phyloP scores from a whole-genome alignment of 2,888 invertebrate species.

The Cephus runcator region DNA sequence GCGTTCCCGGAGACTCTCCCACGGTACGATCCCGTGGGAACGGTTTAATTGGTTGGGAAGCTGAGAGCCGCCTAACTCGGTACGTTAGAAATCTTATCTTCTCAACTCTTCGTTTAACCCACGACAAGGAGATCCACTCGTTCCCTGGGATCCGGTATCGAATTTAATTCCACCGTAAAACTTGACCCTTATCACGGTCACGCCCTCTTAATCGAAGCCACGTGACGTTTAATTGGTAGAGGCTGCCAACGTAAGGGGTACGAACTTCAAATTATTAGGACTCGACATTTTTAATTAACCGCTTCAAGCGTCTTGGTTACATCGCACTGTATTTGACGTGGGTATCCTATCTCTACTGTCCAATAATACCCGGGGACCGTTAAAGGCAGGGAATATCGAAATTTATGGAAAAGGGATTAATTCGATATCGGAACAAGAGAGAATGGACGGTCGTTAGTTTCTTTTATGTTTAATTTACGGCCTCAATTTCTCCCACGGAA shows the following conservation, averaged over 20 bases:
- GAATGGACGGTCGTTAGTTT: not conserved
- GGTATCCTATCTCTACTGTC: not conserved
- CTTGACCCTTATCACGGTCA: slow-evolving; percentile 34
- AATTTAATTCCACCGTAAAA: slow-evolving; percentile 31
- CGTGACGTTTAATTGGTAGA: slow-evolving; percentile 18
- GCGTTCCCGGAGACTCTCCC: slow-evolving; percentile 56
- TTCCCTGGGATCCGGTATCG: slow-evolving; percentile 17
- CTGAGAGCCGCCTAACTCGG: slow-evolving; percentile 28
- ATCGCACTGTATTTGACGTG: not conserved
- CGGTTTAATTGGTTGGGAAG: slow-evolving; percentile 53
- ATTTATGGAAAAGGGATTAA: not conserved
- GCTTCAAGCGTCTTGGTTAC: not conserved
- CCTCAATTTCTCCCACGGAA: not conserved
- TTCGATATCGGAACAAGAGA: not conserved
- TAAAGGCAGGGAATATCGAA: not conserved
- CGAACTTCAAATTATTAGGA: not conserved
- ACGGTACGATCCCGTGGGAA: slow-evolving; percentile 62
- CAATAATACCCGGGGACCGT: not conserved
- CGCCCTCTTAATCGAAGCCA: not conserved
- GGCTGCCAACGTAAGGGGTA: not conserved
- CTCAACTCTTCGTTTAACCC: slow-evolving; percentile 30
- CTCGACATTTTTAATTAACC: not conserved
- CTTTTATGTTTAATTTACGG: not conserved
- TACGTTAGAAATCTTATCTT: slow-evolving; percentile 31
- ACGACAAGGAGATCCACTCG: slow-evolving; percentile 34